Evolutionary conservation across 2,888 invertebrate species (phyloP), one percentile per base, ranked within the genome.

Genomic region (Euspilapteryx auroguttella): DNA sequence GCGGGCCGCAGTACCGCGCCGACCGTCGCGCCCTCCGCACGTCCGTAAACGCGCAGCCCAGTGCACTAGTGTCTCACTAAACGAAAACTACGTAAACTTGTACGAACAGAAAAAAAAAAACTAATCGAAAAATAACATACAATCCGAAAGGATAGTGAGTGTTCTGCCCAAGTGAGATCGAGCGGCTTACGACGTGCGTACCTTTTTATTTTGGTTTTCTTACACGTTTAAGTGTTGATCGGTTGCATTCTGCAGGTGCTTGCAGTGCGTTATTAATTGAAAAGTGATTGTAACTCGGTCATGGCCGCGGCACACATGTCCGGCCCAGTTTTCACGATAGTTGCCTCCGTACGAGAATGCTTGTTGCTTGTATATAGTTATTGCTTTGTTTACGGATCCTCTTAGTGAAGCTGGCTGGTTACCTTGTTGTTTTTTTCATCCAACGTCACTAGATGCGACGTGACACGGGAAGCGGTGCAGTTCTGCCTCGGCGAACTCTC

Each of bases 221-320:
- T 23, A 13, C 17, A 12, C 14, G 45, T 42, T 41, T 43, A 38
- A 46, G 49, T 48, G 53, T 46, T 49, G 40, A 52, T 44, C 56
- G 56, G 57, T 63, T 64, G 61, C 61, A 63, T 59, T 64, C 61
- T 59, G 61, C 69, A 69, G 71, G 71, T 71, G 71, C 59, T 59
- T 44, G 53, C 47, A 47, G 54, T 63, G 65, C 53, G 66, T 66
- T 65, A 66, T 68, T 73, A 68, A 68, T 69, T 66, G 69, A 71
- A 73, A 73, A 73, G 73, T 73, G 73, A 71, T 69, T 69, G 73
- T 68, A 69, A 64, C 47, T 55, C 61, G 73, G 73, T 62, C 73
- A 71, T 63, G 71, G 73, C 64, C 69, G 65, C 57, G 56, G 57
- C 66, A 66, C 66, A 66, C 57, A 66, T 69, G 71, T 69, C 71